These are phyloP conservation scores for Cuculus canorus DNA, from an alignment of 2,797 vertebrate species.

Conservation along the genomic window DNA sequence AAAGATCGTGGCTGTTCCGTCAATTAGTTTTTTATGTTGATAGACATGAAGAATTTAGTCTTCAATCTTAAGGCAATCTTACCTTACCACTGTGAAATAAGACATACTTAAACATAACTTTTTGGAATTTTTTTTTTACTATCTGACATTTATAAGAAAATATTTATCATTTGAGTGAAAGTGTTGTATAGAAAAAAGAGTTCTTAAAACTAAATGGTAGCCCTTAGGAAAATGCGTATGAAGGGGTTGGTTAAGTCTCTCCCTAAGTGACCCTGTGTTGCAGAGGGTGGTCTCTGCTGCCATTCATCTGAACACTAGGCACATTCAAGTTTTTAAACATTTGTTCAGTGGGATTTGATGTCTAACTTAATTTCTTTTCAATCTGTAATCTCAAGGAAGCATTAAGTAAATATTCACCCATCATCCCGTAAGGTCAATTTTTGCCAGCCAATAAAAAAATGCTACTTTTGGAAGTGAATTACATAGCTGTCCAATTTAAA, in stretches of 20 bases:
- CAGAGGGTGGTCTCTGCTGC: neutral
- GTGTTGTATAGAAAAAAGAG: rapidly evolving
- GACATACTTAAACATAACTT: neutral
- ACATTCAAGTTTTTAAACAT: neutral
- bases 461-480: neutral
- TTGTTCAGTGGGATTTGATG: neutral
- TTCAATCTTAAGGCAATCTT: neutral
- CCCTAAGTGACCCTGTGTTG: neutral
- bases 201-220: neutral
- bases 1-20: neutral
- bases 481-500: neutral
- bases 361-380: neutral
- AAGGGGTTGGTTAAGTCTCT: neutral
- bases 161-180: neutral
- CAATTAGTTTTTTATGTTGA: neutral
- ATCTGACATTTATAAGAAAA: neutral
- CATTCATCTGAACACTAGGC: neutral
- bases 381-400: neutral
- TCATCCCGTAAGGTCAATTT: neutral
- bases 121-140: neutral
- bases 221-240: neutral
- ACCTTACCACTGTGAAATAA: neutral
- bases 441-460: neutral
- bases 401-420: neutral
- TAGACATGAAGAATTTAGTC: neutral